Evolutionary conservation across 2,888 invertebrate genomes (phyloP).

Genomic region (Hydriomena furcata): DNA sequence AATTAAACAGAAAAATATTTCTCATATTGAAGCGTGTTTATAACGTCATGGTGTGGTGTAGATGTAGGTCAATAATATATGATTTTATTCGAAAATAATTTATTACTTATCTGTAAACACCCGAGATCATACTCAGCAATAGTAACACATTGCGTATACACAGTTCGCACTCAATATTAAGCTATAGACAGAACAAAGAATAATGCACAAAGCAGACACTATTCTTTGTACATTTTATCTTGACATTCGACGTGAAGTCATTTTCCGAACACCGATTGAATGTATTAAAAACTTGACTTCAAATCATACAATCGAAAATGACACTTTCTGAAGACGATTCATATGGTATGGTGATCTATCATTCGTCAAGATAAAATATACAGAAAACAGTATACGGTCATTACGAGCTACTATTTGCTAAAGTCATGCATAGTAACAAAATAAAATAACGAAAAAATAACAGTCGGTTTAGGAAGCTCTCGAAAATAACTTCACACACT

Average conservation of each 20-base stretch:
- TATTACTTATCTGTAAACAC: constrained; percentile 60
- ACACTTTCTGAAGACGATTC: no score
- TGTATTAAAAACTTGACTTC: no score
- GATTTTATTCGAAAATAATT: constrained; percentile 60
- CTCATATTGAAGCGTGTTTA: no score
- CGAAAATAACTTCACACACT: constrained; percentile 1
- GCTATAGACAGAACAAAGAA: constrained; percentile 12
- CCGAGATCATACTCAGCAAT: constrained; percentile 71
- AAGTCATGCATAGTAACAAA: constrained; percentile 53
- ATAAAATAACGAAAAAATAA: constrained; percentile 59
- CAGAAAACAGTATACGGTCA: constrained; percentile 19
- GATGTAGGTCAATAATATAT: constrained; percentile 3
- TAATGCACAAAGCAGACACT: constrained; percentile 12
- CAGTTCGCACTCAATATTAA: constrained; percentile 29
- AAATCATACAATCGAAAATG: no score
- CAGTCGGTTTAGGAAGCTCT: constrained; percentile 34
- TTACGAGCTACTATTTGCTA: constrained; percentile 47
- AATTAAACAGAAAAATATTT: constrained; percentile 10
- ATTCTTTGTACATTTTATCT: background rate
- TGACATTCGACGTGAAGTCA: background rate
- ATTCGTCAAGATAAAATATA: constrained; percentile 20
- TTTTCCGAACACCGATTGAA: no score
- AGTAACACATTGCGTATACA: constrained; percentile 52
- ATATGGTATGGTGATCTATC: background rate
- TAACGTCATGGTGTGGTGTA: no score